Percentiles rank a stretch among this genome's conserved stretches.
phyloP scores from a whole-genome alignment of 2,113 vertebrate genomes.

The Erpornis zantholeuca region DNA sequence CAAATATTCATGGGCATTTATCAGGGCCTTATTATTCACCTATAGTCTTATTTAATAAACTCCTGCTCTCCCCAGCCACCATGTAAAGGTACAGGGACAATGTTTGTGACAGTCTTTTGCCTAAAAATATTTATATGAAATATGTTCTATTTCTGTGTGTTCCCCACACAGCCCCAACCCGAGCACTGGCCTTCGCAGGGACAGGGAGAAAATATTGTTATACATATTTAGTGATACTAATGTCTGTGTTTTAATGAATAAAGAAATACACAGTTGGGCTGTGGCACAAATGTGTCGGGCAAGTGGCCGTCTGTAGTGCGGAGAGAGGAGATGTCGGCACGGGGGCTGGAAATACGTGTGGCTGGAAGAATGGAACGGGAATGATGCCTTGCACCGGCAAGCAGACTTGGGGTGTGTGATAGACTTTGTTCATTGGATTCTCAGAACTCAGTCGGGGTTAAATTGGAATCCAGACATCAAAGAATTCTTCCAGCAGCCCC shows the following conservation, averaged over 20 bases:
- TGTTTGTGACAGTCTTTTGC: not conserved
- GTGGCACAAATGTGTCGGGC: slow-evolving; percentile 63
- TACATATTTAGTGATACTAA: slow-evolving; percentile 67
- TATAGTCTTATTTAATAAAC: not conserved
- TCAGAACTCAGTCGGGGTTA: slow-evolving; percentile 99
- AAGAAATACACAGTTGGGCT: slow-evolving; percentile 60
- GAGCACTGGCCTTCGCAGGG: not conserved
- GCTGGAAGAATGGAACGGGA: slow-evolving; percentile 87
- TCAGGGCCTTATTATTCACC: slow-evolving; percentile 5
- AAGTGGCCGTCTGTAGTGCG: slow-evolving; percentile 56
- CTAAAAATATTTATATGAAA: not conserved
- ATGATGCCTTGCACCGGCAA: slow-evolving; percentile 84
- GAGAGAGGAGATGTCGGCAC: slow-evolving; percentile 77
- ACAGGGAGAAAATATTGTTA: slow-evolving; percentile 22
- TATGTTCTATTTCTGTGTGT: not conserved
- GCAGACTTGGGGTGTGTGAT: slow-evolving; percentile 90
- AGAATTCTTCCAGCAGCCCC: slow-evolving; percentile 88
- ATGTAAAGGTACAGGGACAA: not conserved
- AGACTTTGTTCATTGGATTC: slow-evolving; percentile 96
- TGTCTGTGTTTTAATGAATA: slow-evolving; percentile 65
- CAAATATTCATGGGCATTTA: not conserved
- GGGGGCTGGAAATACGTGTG: slow-evolving; percentile 85
- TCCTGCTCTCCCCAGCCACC: not conserved
- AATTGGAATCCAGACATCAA: slow-evolving; percentile 99
- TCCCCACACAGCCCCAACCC: not conserved